Percentiles rank a stretch among this genome's conserved stretches.
These are phyloP conservation scores for Glyphotaelius pellucidus DNA, from an alignment of 2,888 invertebrate species.

Conservation along the genomic window DNA sequence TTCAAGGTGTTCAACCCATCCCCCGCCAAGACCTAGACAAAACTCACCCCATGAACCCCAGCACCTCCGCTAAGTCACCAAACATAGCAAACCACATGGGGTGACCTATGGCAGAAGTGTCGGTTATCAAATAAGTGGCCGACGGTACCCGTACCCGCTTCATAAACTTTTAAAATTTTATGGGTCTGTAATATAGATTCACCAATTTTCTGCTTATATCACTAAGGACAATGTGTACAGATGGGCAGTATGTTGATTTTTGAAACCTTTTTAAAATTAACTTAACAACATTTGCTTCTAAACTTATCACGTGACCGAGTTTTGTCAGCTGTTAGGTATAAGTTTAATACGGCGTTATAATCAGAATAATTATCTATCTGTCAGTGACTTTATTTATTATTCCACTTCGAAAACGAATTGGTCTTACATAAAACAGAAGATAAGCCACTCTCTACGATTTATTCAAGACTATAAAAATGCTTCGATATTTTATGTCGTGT, in stretches of 20 bases:
- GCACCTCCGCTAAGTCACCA: too few relatives aligned
- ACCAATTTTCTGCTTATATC: too few relatives aligned
- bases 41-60: too few relatives aligned
- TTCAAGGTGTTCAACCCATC: too few relatives aligned
- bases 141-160: too few relatives aligned
- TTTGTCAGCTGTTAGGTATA: background rate
- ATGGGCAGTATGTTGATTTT: background rate
- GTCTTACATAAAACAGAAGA: background rate
- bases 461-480: background rate
- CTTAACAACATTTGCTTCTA: background rate
- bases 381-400: background rate
- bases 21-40: too few relatives aligned
- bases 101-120: too few relatives aligned
- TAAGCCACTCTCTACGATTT: background rate
- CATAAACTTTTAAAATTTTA: too few relatives aligned
- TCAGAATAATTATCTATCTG: background rate
- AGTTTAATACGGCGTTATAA: background rate
- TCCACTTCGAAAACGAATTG: background rate
- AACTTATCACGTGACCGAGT: background rate
- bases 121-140: too few relatives aligned
- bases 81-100: too few relatives aligned
- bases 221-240: too few relatives aligned
- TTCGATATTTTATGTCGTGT: background rate
- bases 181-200: too few relatives aligned
- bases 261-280: background rate